Conservation (phyloP, 2,797 vertebrate species). For the Ctenopoma kingsleyae region DNA sequence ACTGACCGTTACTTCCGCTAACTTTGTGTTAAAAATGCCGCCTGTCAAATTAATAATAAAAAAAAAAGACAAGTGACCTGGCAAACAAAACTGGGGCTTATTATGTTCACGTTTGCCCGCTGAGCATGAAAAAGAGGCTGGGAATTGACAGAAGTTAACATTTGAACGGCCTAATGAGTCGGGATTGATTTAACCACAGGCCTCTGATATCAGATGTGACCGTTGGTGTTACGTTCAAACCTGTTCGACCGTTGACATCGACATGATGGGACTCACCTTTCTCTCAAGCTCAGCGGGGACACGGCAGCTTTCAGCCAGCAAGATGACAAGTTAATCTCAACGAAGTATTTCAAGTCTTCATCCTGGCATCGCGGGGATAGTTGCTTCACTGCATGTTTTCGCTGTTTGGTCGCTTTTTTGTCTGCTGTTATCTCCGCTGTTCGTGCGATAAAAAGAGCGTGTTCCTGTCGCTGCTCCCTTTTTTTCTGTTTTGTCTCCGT, state of each 20-base stretch:
- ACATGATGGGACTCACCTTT: conserved; percentile 73
- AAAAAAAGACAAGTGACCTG: neutral
- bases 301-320: conserved; percentile 21
- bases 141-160: neutral
- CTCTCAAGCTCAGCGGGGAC: conserved; percentile 40
- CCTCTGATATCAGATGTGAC: conserved; percentile 1
- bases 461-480: conserved; percentile 7
- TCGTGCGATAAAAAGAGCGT: neutral
- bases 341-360: conserved; percentile 76
- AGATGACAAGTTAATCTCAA: conserved; percentile 50
- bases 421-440: conserved; percentile 5
- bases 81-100: neutral
- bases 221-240: conserved; percentile 39
- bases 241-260: conserved; percentile 25
- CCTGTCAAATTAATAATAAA: neutral
- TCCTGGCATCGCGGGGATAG: conserved; percentile 54
- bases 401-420: conserved; percentile 28
- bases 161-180: neutral
- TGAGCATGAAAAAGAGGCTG: neutral
- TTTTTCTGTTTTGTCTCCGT: conserved; percentile 22
- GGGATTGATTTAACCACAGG: conserved; percentile 17
- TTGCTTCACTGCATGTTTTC: conserved; percentile 58
- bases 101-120: neutral
- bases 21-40: conserved; percentile 8
- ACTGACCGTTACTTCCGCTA: conserved; percentile 52